These are phyloP conservation scores for Sanderia malayensis DNA, from an alignment of 30 jellyfish, hydroid and myxozoan genomes.

Conservation along the genomic window DNA sequence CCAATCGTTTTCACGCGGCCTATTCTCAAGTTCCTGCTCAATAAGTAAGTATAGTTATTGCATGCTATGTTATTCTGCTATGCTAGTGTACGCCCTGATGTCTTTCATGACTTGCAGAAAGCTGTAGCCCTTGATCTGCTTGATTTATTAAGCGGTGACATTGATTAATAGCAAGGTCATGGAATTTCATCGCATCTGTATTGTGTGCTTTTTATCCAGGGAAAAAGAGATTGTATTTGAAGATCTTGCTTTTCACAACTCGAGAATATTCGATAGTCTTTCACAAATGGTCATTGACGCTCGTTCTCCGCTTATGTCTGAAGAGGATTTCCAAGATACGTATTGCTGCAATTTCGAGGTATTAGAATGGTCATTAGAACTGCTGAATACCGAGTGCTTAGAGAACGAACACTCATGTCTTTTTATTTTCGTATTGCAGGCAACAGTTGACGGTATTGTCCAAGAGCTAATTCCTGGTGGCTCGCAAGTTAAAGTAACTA, in stretches of 20 bases:
- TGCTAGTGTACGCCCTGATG: too few species aligned
- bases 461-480: conserved; percentile 86
- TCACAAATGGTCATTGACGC: conserved; percentile 75
- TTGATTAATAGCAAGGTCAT: too few species aligned
- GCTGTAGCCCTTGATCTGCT: too few species aligned
- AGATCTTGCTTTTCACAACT: conserved; percentile 78
- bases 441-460: conserved; percentile 51
- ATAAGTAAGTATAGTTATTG: conserved; percentile 58
- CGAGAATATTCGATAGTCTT: conserved; percentile 59
- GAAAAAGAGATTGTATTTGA: conserved; percentile 77
- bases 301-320: conserved; percentile 38
- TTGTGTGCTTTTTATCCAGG: too few species aligned
- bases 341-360: conserved; percentile 80
- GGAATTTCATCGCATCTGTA: too few species aligned
- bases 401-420: not conserved
- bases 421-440: conserved; percentile 13
- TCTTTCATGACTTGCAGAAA: too few species aligned
- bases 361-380: too few species aligned
- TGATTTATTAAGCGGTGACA: too few species aligned
- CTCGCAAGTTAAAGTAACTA: conserved; percentile 44
- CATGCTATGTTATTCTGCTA: too few species aligned
- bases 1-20: conserved; percentile 81
- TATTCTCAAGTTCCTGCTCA: conserved; percentile 57
- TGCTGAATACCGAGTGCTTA: too few species aligned
- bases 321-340: conserved; percentile 61